Evolutionary conservation across 2,888 invertebrate species (phyloP).

Genomic region (Cantharis rustica): DNA sequence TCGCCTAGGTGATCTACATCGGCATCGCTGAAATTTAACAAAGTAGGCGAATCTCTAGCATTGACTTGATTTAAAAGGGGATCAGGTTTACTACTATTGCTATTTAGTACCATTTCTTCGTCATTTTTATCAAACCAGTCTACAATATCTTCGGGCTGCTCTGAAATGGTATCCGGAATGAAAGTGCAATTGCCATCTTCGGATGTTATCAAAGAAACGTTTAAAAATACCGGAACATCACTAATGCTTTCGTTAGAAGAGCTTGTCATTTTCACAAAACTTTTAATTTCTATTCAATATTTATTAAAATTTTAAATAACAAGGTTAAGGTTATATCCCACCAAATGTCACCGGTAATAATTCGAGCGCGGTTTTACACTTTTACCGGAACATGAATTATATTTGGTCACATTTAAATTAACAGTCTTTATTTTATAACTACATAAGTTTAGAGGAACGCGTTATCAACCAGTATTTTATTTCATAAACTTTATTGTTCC

Average conservation of each 20-base stretch:
- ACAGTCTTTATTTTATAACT: not conserved
- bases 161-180: slow-evolving; percentile 32
- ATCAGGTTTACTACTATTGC: slow-evolving; percentile 32
- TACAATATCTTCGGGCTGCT: slow-evolving; percentile 38
- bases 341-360: not conserved
- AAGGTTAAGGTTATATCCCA: not conserved
- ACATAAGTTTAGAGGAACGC: not conserved
- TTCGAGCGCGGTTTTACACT: not conserved
- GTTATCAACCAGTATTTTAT: not conserved
- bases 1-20: slow-evolving; percentile 19
- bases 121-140: slow-evolving; percentile 40
- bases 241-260: not conserved
- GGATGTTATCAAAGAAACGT: slow-evolving; percentile 13
- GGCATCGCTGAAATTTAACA: slow-evolving; percentile 29
- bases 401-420: not conserved
- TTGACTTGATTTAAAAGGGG: slow-evolving; percentile 37
- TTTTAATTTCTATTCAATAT: not conserved
- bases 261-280: not conserved
- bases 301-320: not conserved
- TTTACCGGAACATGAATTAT: not conserved
- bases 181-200: slow-evolving; percentile 38
- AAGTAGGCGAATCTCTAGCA: slow-evolving; percentile 24
- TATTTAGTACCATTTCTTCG: slow-evolving; percentile 22
- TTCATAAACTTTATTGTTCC: not conserved
- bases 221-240: slow-evolving; percentile 15